Base-by-base conservation (phyloP, 2,888 invertebrate genomes). In the Megamerina dolium region DNA sequence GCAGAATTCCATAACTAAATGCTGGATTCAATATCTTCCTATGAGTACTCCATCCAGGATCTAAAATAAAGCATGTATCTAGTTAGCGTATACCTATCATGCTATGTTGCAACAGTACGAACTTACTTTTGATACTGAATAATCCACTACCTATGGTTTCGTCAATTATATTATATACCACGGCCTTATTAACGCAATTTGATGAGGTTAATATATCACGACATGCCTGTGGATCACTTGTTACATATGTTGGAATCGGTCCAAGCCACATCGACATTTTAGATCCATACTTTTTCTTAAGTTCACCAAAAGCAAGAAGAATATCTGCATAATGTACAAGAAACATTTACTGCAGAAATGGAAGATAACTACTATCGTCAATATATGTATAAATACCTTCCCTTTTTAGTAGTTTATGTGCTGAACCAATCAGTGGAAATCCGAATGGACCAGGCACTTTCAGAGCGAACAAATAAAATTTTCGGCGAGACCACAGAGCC, bases 161-260 rank as follows among this genome's bases (percentile, higher is more conserved):
- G 39, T 65, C 63, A 3, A 67, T 34, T 1, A 61, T 61, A 44
- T 56, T 57, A 34, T 67, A 67, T 13, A 64, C 53, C 4, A 60
- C 47, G 2, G 64, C 61, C 40, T 68, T 67, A 41, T 67, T 60
- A 5, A 68, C 46, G 37, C 67, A 68, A 40, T 59, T 50, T 1
- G 61, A 60, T 1, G 67, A 66, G 10, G 67, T 68, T 1, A 67
- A 50, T 42, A 67, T 63, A 14, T 63, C 58, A 49, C 66, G 61
- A 2, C 55, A 54, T 17, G 55, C 36, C 37, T 62, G 61, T 1
- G 69, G 67, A 21, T 67, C 67, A 18, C 50, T 54, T 6, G 59
- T 54, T n/a, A 68, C 58, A 27, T 65, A n/a, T 37, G 68, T 64
- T 5, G 66, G 68, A 39, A 63, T 51, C 0, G 68, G 68, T 10